Base-by-base conservation (phyloP, 2,113 vertebrate species). In the Aptenodytes patagonicus region DNA sequence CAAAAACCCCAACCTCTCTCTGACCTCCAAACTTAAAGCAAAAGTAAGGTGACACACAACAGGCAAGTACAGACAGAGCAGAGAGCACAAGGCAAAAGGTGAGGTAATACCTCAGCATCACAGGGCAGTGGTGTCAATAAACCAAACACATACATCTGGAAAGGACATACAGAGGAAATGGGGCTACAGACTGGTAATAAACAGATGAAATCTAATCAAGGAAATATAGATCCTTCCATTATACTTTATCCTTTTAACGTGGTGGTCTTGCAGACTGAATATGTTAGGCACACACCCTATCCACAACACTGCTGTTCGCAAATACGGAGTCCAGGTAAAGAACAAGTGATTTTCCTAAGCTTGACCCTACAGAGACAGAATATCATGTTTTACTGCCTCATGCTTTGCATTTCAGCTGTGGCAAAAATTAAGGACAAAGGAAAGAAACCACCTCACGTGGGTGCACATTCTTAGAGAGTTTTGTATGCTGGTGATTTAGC, bases 61-160 rank as follows among this genome's bases (percentile, higher is more conserved):
- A 85, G 70, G 84, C 89, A 91, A 93, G 95, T 34, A 46, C 29
- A 75, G 72, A 70, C 89, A 96, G 31, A 83, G 80, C 11, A 0
- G n/a, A 78, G 25, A 84, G 31, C 8, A 49, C 40, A 36, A 69
- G 49, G 79, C 80, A 83, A 58, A 73, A 84, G 44, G 55, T 32
- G 80, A 77, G 64, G 52, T 31, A 82, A 58, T 17, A n/a, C 13
- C 78, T 55, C 44, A 44, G 66, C 61, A 44, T 54, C 66, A 21
- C 31, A 60, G 51, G 55, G 83, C 55, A 65, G n/a, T 1, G 9
- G 61, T 49, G 51, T 77, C 49, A 10, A 19, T 42, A 66, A 83
- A 75, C 14, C 58, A 61, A 87, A 83, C 77, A 32, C 28, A 6
- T 25, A 22, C 52, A 69, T 57, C 77, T 91, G 86, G 17, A 57